Evolutionary conservation across 1,140 invertebrate genomes (phyloP).

Genomic region (Archivesica marissinica): DNA sequence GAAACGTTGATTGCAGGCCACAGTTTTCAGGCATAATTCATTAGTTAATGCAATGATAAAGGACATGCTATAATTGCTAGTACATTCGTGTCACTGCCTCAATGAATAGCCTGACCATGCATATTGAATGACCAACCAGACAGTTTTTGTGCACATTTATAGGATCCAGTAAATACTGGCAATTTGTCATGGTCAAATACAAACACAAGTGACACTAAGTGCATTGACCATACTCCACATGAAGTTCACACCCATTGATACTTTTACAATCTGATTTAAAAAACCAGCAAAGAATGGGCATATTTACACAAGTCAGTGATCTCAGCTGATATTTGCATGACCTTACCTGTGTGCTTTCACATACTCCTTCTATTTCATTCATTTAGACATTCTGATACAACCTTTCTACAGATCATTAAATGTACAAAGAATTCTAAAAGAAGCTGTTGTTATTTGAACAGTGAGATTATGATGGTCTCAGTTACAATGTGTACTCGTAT

Average conservation of each 20-base stretch:
- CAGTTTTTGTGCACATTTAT: neutral
- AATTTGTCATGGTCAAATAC: slow-evolving; percentile 4
- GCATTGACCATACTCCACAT: neutral
- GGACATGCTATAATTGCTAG: no score
- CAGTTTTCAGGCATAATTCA: no score
- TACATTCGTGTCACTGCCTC: no score
- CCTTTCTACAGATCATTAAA: slow-evolving; percentile 1
- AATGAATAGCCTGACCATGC: neutral
- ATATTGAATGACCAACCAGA: neutral
- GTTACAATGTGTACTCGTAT: neutral
- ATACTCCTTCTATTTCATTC: neutral
- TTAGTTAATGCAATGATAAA: no score
- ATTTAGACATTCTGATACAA: neutral
- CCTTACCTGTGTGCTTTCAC: slow-evolving; percentile 6
- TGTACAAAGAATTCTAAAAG: neutral
- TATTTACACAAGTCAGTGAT: neutral
- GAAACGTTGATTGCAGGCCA: no score
- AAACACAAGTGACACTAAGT: slow-evolving; percentile 11
- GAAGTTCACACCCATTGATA: neutral
- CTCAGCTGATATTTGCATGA: neutral
- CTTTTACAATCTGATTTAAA: neutral
- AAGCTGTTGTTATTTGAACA: slow-evolving; percentile 25
- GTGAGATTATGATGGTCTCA: neutral
- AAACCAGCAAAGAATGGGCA: no score
- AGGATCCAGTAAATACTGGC: neutral